Evolutionary conservation across 2,113 vertebrate species (phyloP).

Genomic region (Microcebus jonahi): DNA sequence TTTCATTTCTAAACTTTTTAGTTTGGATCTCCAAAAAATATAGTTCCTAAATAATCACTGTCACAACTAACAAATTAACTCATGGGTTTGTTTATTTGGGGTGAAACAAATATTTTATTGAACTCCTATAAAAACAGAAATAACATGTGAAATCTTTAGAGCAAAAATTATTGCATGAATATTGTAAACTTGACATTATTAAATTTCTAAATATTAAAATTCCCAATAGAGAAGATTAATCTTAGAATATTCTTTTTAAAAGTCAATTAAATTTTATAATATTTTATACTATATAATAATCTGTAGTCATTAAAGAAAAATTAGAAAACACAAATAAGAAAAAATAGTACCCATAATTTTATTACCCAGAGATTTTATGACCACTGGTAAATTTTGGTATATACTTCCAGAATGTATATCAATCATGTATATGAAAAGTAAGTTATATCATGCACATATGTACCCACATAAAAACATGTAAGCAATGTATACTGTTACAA

Average conservation of each 20-base stretch:
- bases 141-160: not conserved
- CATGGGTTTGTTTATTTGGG: not conserved
- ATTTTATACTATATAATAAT: not conserved
- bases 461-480: not conserved
- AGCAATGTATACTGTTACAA: not conserved
- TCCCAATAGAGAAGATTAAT: not conserved
- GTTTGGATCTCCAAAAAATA: not conserved
- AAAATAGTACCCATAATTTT: not conserved
- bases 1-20: slow-evolving; percentile 48
- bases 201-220: slow-evolving; percentile 22
- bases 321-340: not conserved
- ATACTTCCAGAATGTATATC: not conserved
- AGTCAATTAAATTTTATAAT: not conserved
- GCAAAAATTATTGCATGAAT: not conserved
- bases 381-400: not conserved
- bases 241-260: not conserved
- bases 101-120: slow-evolving; percentile 3
- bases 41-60: not conserved
- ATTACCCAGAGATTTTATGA: not conserved
- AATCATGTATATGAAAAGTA: not conserved
- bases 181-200: not conserved
- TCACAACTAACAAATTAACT: not conserved
- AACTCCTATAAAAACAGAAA: not conserved
- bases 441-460: not conserved
- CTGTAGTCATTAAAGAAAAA: not conserved